Evolutionary conservation across 2,888 invertebrate species (phyloP).

Genomic region (Eupithecia inturbata): DNA sequence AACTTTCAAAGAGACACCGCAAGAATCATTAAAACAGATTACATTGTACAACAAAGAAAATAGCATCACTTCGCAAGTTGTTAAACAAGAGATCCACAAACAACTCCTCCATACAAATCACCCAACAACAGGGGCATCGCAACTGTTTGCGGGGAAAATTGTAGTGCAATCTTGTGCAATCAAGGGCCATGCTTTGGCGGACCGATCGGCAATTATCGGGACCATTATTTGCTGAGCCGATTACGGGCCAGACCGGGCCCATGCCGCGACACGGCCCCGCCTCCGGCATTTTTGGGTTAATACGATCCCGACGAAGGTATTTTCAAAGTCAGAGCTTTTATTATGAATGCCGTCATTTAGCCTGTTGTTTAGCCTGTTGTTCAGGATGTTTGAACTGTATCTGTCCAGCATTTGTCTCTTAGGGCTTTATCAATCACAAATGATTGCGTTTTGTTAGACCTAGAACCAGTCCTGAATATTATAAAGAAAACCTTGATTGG

Average conservation of each 20-base stretch:
- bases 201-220: conserved; percentile 62
- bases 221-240: conserved; percentile 58
- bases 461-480: not conserved
- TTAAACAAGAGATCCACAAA: conserved; percentile 44
- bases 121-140: conserved; percentile 42
- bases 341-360: conserved; percentile 3
- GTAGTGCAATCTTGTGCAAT: conserved; percentile 70
- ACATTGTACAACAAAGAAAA: conserved; percentile 7
- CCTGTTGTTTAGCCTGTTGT: conserved; percentile 2
- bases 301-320: conserved; percentile 27
- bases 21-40: not conserved
- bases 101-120: conserved; percentile 38
- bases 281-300: conserved; percentile 31
- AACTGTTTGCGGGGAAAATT: conserved; percentile 65
- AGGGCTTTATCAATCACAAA: not conserved
- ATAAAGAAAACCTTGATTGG: conserved; percentile 8
- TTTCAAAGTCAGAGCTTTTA: conserved; percentile 27
- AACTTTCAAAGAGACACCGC: conserved; percentile 8
- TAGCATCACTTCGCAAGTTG: conserved; percentile 49
- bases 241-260: conserved; percentile 26
- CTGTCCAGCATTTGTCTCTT: not conserved
- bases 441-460: not conserved
- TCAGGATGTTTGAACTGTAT: not conserved
- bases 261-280: conserved; percentile 32
- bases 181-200: conserved; percentile 55